Percentiles rank a stretch among this genome's conserved stretches.
phyloP scores from a whole-genome alignment of 2,797 vertebrate genomes.

The Smutsia temminckii region DNA sequence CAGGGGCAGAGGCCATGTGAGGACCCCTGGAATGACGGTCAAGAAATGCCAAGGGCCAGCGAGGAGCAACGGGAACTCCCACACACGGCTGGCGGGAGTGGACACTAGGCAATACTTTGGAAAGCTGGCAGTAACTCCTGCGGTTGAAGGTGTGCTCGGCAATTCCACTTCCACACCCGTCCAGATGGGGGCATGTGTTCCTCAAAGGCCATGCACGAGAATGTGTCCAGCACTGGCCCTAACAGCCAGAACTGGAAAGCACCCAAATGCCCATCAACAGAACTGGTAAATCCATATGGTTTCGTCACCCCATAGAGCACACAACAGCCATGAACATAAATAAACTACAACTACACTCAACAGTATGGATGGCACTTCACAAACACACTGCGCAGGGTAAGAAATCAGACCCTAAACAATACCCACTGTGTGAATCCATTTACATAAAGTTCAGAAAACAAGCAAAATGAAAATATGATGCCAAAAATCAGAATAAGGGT shows the following conservation, averaged over 20 bases:
- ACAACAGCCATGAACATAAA: neutral
- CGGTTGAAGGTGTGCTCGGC: fast-evolving
- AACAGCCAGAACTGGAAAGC: neutral
- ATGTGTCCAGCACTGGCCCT: too few relatives aligned
- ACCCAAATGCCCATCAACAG: too few relatives aligned
- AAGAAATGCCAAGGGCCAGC: fast-evolving
- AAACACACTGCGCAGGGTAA: fast-evolving
- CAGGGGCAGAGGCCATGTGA: fast-evolving
- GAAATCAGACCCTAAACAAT: neutral
- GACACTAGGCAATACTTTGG: fast-evolving
- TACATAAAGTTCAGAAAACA: neutral
- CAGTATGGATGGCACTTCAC: neutral
- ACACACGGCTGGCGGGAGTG: fast-evolving
- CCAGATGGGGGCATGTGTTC: fast-evolving
- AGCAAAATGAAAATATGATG: neutral
- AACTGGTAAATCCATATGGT: fast-evolving
- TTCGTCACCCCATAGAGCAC: neutral
- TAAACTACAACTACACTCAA: neutral
- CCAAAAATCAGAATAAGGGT: neutral
- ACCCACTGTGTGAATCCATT: neutral
- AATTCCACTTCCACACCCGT: neutral
- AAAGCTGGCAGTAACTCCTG: neutral
- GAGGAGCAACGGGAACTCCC: neutral
- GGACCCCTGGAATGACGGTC: fast-evolving
- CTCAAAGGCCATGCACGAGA: neutral